phyloP scores from a whole-genome alignment of 1,140 invertebrate species.

The Agrypnia vestita region DNA sequence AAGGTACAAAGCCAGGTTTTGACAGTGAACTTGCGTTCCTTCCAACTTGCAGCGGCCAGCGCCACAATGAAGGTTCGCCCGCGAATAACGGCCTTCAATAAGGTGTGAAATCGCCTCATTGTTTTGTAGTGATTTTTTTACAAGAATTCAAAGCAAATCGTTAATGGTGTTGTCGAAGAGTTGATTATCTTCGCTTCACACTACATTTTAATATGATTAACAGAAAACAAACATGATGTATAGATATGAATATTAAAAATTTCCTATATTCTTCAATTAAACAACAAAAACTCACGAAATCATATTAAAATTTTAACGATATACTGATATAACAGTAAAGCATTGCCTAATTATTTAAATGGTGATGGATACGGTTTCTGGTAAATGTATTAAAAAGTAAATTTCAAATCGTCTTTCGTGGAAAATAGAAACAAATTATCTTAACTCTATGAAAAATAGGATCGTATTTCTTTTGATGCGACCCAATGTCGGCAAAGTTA shows the following conservation, averaged over 20 bases:
- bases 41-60: background rate
- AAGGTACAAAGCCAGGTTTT: constrained; percentile 52
- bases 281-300: too few relatives aligned
- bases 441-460: too few relatives aligned
- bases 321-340: too few relatives aligned
- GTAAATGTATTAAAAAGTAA: too few relatives aligned
- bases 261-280: too few relatives aligned
- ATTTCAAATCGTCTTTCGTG: too few relatives aligned
- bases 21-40: constrained; percentile 48
- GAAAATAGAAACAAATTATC: too few relatives aligned
- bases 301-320: background rate
- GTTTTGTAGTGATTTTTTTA: constrained; percentile 23
- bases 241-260: background rate
- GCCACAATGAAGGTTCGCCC: background rate
- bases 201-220: constrained; percentile 15
- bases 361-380: too few relatives aligned
- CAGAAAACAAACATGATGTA: background rate
- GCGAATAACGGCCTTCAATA: constrained; percentile 30
- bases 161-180: background rate
- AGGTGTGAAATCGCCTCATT: constrained; percentile 17
- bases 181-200: background rate
- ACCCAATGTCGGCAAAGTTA: too few relatives aligned
- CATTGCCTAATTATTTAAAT: too few relatives aligned
- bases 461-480: too few relatives aligned
- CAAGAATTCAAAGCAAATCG: constrained; percentile 3